A percentile compares a stretch with the other conserved stretches of the same genome.
These are phyloP conservation scores for Mirza zaza DNA, from an alignment of 2,113 vertebrate genomes.

Conservation along the genomic window DNA sequence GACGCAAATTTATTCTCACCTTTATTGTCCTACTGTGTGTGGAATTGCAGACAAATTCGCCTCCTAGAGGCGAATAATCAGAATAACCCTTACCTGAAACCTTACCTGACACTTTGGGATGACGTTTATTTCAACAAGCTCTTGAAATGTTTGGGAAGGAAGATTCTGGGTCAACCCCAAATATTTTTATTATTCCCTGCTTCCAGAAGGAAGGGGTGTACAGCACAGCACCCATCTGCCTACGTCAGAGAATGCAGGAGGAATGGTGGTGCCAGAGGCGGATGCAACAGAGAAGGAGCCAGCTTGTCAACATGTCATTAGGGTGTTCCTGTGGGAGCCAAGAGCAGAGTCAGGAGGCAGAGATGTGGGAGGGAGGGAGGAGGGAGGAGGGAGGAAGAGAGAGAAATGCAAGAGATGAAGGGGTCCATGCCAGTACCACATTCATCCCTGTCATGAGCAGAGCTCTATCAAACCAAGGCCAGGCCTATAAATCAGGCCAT, in stretches of 20 bases:
- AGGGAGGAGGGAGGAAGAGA: slow-evolving; percentile 49
- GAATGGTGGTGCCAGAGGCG: slow-evolving; percentile 69
- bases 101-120: background rate
- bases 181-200: background rate
- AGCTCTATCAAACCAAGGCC: slow-evolving; percentile 84
- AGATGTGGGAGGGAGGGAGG: slow-evolving; percentile 31
- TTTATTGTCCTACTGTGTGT: background rate
- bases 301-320: slow-evolving; percentile 82
- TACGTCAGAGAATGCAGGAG: slow-evolving; percentile 59
- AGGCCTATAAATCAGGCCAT: slow-evolving; percentile 87
- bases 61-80: background rate
- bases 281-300: slow-evolving; percentile 75
- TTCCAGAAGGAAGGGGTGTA: slow-evolving; percentile 55
- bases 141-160: background rate
- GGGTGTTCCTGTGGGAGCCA: slow-evolving; percentile 79
- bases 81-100: background rate
- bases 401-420: slow-evolving; percentile 80
- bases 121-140: background rate
- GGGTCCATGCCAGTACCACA: slow-evolving; percentile 78
- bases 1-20: background rate
- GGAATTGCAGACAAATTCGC: background rate
- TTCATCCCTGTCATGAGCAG: slow-evolving; percentile 84
- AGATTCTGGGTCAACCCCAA: background rate
- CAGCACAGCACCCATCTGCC: slow-evolving; percentile 70
- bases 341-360: slow-evolving; percentile 72